Conservation (phyloP, 2,888 invertebrate species). For the Philopedon plagiatum region DNA sequence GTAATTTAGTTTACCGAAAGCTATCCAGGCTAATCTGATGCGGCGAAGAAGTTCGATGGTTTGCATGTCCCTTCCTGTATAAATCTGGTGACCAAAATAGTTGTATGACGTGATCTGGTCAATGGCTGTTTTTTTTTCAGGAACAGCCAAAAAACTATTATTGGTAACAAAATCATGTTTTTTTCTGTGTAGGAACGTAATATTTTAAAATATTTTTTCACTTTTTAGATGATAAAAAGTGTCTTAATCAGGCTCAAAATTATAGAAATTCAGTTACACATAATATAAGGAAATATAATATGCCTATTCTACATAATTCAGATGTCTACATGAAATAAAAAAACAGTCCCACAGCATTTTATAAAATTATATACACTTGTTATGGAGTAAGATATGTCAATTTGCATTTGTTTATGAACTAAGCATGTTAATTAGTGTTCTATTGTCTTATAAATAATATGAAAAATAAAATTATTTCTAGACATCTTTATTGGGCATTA, state of each 20-base stretch:
- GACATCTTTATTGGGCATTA: not conserved
- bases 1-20: not conserved
- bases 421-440: not conserved
- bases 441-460: too few species aligned
- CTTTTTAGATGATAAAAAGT: too few species aligned
- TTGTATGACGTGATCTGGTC: constrained; percentile 1
- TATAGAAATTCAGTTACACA: too few species aligned
- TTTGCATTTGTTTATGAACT: not conserved
- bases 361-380: not conserved
- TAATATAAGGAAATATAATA: too few species aligned
- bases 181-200: too few species aligned
- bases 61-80: not conserved
- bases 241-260: too few species aligned
- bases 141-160: too few species aligned
- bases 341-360: too few species aligned
- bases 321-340: too few species aligned
- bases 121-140: constrained; percentile 59
- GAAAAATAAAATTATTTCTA: not conserved
- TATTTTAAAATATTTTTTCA: too few species aligned
- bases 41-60: not conserved
- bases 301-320: too few species aligned
- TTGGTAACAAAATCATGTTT: too few species aligned
- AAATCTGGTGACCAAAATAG: not conserved
- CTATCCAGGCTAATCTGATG: constrained; percentile 10
- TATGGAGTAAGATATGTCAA: not conserved